A percentile compares a stretch with the other conserved stretches of the same genome.
Conservation (phyloP, 2,797 vertebrate genomes). For the Eurystomus glaucurus region DNA sequence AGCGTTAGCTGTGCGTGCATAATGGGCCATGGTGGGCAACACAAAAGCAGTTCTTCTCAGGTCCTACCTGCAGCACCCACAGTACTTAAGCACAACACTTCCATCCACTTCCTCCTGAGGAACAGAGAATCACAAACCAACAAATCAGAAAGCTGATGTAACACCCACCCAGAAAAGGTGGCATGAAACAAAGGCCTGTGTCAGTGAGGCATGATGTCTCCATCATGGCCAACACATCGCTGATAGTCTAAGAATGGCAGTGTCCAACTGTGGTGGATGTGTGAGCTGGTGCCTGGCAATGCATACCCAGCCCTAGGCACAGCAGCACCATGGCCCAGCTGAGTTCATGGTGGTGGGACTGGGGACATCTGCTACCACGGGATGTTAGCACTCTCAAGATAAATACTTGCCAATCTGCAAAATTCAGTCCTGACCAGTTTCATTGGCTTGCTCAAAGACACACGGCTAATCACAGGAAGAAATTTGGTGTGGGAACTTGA, state of each 20-base stretch:
- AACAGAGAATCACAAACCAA: not conserved
- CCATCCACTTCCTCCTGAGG: not conserved
- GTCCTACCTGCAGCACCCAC: rapidly evolving
- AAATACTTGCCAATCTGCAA: not conserved
- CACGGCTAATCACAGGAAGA: not conserved
- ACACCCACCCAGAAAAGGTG: not conserved
- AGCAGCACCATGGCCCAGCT: not conserved
- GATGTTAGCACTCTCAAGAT: not conserved
- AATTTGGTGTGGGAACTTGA: not conserved
- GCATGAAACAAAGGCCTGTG: rapidly evolving
- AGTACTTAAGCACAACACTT: not conserved
- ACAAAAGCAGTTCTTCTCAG: not conserved
- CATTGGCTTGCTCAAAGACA: not conserved
- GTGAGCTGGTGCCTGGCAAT: not conserved
- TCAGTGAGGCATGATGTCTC: not conserved
- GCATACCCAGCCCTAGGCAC: not conserved
- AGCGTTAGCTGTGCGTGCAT: not conserved
- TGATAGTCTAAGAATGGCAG: not conserved
- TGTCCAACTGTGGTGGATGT: not conserved
- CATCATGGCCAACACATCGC: rapidly evolving
- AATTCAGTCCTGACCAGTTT: not conserved
- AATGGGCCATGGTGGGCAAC: rapidly evolving
- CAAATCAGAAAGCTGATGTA: not conserved
- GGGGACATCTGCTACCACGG: not conserved
- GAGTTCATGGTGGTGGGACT: not conserved